Evolutionary conservation across 30 jellyfish, hydroid and myxozoan species (phyloP).

Genomic region (Turritopsis dohrnii): DNA sequence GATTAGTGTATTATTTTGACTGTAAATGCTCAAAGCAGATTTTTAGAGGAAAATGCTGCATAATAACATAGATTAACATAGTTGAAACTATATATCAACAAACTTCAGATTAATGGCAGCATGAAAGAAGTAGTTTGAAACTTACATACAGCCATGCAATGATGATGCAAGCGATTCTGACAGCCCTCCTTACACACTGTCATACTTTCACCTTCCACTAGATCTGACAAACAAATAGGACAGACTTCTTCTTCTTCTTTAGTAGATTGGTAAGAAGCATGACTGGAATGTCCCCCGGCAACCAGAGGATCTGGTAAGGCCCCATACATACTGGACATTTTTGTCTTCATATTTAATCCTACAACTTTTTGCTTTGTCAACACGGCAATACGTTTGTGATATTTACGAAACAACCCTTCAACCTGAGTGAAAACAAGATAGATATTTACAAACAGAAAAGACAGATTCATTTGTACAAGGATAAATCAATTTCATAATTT

Average conservation of each 20-base stretch:
- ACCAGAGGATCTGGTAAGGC: constrained; percentile 42
- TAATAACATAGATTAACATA: too few species aligned
- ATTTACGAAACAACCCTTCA: constrained; percentile 64
- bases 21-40: not conserved
- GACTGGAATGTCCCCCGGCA: constrained; percentile 39
- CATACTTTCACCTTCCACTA: constrained; percentile 99
- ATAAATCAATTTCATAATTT: too few species aligned
- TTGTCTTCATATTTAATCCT: constrained; percentile 42
- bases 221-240: constrained; percentile 88
- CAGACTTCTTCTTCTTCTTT: constrained; percentile 89
- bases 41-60: not conserved
- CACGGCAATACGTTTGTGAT: constrained; percentile 60
- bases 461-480: too few species aligned
- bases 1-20: not conserved
- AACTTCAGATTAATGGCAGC: too few species aligned
- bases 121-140: too few species aligned
- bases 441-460: too few species aligned
- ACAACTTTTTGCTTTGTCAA: constrained; percentile 53
- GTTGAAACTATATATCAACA: too few species aligned
- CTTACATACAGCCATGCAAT: constrained; percentile 99
- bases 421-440: constrained; percentile 56
- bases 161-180: constrained; percentile 89
- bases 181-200: constrained; percentile 91
- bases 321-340: constrained; percentile 8
- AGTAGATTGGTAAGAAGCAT: constrained; percentile 20